phyloP scores from a whole-genome alignment of 1,140 invertebrate genomes.

The Nebria ingens region DNA sequence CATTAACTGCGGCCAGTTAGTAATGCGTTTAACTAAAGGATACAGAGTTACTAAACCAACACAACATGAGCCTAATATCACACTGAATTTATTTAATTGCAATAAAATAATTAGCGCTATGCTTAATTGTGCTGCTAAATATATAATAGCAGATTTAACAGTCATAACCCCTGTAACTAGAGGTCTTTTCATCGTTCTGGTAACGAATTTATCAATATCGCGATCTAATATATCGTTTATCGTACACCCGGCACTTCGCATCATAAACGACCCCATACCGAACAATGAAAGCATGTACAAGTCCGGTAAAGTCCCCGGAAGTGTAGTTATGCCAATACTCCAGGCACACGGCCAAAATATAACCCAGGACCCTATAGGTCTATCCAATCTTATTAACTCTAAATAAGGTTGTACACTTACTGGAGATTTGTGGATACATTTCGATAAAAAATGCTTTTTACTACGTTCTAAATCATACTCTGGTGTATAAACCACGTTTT shows the following conservation, averaged over 20 bases:
- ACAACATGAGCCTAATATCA: constrained; percentile 68
- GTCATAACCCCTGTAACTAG: constrained; percentile 65
- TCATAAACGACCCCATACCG: constrained; percentile 75
- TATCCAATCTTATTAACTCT: no score
- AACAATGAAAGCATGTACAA: constrained; percentile 65
- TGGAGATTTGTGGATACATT: no score
- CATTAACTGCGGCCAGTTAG: constrained; percentile 82
- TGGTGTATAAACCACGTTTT: no score
- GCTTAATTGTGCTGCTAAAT: constrained; percentile 67
- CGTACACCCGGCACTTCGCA: constrained; percentile 91
- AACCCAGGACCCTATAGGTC: no score
- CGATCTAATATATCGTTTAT: constrained; percentile 96
- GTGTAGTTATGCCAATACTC: constrained; percentile 77
- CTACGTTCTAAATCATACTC: no score
- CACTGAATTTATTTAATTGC: constrained; percentile 79
- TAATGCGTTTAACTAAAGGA: constrained; percentile 86
- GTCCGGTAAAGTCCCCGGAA: constrained; percentile 58
- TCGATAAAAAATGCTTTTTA: no score
- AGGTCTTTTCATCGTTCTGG: constrained; percentile 67
- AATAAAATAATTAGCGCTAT: constrained; percentile 67
- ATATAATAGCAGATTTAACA: constrained; percentile 58
- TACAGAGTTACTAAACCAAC: constrained; percentile 73
- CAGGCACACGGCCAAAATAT: constrained; percentile 27
- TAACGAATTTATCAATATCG: constrained; percentile 76
- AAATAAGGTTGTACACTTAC: no score